These are phyloP conservation scores for Amphiura filiformis DNA, from an alignment of 35 echinoderm and acorn worm genomes.

Conservation along the genomic window DNA sequence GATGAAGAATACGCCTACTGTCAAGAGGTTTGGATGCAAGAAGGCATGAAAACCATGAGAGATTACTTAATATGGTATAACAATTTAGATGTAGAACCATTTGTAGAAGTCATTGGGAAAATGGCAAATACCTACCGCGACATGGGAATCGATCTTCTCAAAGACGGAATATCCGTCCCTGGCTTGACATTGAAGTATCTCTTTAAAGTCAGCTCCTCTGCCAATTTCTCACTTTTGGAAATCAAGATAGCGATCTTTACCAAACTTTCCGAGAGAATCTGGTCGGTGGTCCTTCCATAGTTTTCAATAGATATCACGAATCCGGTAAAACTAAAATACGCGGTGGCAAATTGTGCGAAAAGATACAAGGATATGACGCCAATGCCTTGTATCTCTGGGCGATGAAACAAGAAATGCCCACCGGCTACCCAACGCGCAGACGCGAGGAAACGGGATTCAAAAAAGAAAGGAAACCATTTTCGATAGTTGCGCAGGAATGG, in stretches of 20 bases:
- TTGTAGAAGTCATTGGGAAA: constrained; percentile 35
- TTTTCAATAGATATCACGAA: constrained; percentile 25
- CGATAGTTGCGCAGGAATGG: constrained; percentile 44
- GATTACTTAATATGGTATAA: constrained; percentile 60
- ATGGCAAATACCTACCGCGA: constrained; percentile 34
- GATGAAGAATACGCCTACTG: constrained; percentile 48
- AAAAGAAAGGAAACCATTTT: background rate
- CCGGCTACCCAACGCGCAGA: constrained; percentile 27
- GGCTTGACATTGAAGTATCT: constrained; percentile 41
- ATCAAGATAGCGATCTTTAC: constrained; percentile 24
- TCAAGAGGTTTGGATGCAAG: background rate
- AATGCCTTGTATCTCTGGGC: constrained; percentile 51
- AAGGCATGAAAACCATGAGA: constrained; percentile 1
- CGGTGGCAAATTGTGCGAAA: constrained; percentile 39
- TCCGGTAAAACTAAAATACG: constrained; percentile 7
- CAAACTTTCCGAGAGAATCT: constrained; percentile 25
- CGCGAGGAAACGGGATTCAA: constrained; percentile 14
- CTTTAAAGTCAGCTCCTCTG: constrained; percentile 15
- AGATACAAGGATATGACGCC: constrained; percentile 50
- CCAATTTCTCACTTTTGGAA: background rate
- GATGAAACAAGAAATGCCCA: constrained; percentile 50
- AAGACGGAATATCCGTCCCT: constrained; percentile 27
- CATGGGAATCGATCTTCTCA: constrained; percentile 13
- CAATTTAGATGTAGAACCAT: constrained; percentile 39
- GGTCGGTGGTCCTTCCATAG: constrained; percentile 26